phyloP scores from a whole-genome alignment of 1,140 invertebrate species.

The Chrysomallon squamiferum region DNA sequence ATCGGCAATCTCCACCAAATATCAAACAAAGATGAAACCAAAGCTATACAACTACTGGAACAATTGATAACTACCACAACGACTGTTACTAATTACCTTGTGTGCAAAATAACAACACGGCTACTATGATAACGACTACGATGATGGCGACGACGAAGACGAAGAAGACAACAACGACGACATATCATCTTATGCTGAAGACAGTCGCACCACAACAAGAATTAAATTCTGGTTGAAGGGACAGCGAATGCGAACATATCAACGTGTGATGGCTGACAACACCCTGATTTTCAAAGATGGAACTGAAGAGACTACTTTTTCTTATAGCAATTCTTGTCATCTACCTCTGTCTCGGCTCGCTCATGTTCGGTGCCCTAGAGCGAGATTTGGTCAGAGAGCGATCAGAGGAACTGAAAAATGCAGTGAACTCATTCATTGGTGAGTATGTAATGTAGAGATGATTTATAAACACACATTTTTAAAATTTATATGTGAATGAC shows the following conservation, averaged over 20 bases:
- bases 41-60: no score
- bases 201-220: background rate
- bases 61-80: no score
- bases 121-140: no score
- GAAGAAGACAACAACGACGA: no score
- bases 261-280: background rate
- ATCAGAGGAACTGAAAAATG: slow-evolving; percentile 19
- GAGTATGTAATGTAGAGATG: slow-evolving; percentile 9
- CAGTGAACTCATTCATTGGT: slow-evolving; percentile 30
- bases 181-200: background rate
- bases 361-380: slow-evolving; percentile 35
- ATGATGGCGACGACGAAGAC: no score
- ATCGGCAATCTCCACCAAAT: no score
- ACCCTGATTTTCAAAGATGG: slow-evolving; percentile 3
- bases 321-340: slow-evolving; percentile 25
- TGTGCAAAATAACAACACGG: no score
- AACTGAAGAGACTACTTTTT: slow-evolving; percentile 56
- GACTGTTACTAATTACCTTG: no score
- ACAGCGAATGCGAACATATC: background rate
- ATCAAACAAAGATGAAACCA: no score
- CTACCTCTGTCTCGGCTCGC: slow-evolving; percentile 35
- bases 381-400: slow-evolving; percentile 28
- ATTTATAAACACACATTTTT: no score
- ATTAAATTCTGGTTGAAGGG: background rate
- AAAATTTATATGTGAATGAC: no score